Evolutionary conservation across 2,888 invertebrate species (phyloP).

Genomic region (Conomelus anceps): DNA sequence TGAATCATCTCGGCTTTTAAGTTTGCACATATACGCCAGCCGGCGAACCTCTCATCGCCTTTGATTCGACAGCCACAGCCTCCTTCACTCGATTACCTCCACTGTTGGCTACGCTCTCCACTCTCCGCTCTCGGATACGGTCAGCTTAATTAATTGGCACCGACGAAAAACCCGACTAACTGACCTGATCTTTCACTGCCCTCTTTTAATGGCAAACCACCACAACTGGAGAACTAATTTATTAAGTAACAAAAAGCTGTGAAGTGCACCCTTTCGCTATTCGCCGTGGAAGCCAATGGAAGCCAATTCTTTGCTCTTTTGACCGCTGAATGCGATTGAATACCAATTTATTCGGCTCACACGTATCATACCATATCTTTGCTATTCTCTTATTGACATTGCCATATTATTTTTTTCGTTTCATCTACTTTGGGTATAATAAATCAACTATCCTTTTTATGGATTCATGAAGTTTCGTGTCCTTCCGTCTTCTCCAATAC

Average conservation of each 20-base stretch:
- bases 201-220: not conserved
- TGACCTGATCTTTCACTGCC: not conserved
- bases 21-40: not conserved
- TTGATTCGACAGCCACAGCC: not conserved
- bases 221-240: not conserved
- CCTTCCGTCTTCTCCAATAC: no score
- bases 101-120: not conserved
- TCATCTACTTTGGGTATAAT: no score
- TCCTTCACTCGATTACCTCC: not conserved
- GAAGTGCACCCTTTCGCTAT: not conserved
- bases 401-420: no score
- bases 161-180: not conserved
- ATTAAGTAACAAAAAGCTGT: not conserved
- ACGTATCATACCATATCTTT: no score
- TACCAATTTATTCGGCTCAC: not conserved
- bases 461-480: no score
- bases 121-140: not conserved
- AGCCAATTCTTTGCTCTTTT: not conserved
- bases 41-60: not conserved
- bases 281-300: no score
- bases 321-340: not conserved
- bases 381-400: no score
- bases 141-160: not conserved
- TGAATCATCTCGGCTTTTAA: conserved; percentile 5
- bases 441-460: no score